A percentile compares a stretch with the other conserved stretches of the same genome.
These are phyloP conservation scores for Capreolus pygargus DNA, from an alignment of 2,113 vertebrate genomes.

Conservation along the genomic window DNA sequence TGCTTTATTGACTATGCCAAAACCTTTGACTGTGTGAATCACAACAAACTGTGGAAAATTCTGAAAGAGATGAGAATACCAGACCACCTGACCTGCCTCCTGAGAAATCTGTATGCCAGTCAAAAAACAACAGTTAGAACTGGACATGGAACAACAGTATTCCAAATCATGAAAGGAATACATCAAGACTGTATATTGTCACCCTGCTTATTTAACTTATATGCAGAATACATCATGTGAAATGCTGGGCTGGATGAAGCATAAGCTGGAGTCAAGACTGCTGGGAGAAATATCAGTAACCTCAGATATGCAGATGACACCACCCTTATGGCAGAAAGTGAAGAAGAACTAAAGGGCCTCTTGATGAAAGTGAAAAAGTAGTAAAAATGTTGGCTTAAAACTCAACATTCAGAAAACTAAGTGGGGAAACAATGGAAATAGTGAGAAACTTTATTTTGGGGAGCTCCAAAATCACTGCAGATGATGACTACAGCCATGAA, in stretches of 20 bases:
- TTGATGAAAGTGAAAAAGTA: neutral
- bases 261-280: neutral
- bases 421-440: neutral
- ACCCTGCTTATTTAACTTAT: neutral
- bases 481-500: neutral
- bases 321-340: neutral
- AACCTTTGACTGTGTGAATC: neutral
- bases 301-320: neutral
- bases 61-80: neutral
- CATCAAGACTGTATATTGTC: neutral
- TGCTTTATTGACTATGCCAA: neutral
- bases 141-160: neutral
- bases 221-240: neutral
- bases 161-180: neutral
- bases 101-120: neutral
- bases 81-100: neutral
- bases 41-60: neutral
- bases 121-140: neutral
- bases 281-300: neutral
- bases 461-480: neutral
- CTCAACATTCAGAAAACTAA: neutral
- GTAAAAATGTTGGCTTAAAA: neutral
- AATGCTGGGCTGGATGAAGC: neutral
- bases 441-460: neutral
- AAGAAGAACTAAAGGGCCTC: neutral